Evolutionary conservation across 2,113 vertebrate genomes (phyloP).

Genomic region (Podarcis raffonei): DNA sequence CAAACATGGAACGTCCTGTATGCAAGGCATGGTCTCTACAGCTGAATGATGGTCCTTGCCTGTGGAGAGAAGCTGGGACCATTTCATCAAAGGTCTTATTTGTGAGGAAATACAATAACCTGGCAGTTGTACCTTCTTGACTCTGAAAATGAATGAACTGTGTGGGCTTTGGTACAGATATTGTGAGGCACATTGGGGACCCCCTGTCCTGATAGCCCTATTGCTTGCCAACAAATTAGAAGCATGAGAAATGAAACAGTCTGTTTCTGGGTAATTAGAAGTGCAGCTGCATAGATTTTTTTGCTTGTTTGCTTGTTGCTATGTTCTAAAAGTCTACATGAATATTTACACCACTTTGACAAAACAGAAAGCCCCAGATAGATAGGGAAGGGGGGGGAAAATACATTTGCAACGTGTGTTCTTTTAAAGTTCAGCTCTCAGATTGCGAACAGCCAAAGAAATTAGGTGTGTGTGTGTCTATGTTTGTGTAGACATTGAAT

Average conservation of each 20-base stretch:
- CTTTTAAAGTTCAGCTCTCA: conserved; percentile 48
- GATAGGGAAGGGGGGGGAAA: conserved; percentile 26
- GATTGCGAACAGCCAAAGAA: conserved; percentile 41
- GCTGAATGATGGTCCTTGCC: no score
- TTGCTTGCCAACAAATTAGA: background rate
- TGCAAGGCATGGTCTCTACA: no score
- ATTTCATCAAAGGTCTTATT: background rate
- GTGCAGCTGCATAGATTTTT: background rate
- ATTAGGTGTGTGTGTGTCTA: conserved; percentile 21
- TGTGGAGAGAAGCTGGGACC: background rate
- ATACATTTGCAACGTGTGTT: background rate
- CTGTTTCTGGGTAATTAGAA: background rate
- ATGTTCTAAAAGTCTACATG: conserved; percentile 38
- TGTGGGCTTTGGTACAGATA: no score
- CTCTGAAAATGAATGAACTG: background rate
- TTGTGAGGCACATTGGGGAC: background rate
- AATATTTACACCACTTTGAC: conserved; percentile 36
- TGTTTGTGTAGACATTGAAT: conserved; percentile 35
- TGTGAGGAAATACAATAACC: background rate
- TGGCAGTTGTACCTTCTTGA: background rate
- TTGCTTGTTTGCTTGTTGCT: conserved; percentile 1
- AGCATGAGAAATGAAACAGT: background rate
- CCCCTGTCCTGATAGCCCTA: background rate
- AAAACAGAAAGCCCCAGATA: conserved; percentile 40
- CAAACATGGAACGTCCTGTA: no score